Conservation (phyloP, 2,797 vertebrate species). For the Melanotaenia boesemani region DNA sequence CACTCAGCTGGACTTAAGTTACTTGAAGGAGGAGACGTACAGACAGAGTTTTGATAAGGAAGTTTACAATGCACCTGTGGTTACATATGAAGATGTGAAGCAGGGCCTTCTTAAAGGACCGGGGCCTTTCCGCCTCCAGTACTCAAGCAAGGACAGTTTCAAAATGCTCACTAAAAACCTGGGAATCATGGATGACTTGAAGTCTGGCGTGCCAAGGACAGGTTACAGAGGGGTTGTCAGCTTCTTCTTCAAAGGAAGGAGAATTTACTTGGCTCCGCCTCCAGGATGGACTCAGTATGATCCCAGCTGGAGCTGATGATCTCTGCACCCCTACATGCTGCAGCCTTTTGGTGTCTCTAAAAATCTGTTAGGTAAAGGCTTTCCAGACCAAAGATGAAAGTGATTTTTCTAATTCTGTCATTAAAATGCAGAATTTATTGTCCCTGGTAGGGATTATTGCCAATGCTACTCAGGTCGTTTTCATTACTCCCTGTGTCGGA, state of each 20-base stretch:
- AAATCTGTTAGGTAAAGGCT: slow-evolving; percentile 6
- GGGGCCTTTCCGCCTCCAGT: slow-evolving; percentile 89
- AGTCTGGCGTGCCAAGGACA: slow-evolving; percentile 92
- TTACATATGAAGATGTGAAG: slow-evolving; percentile 86
- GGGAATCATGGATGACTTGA: slow-evolving; percentile 95
- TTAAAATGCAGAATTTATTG: slow-evolving; percentile 30
- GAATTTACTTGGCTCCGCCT: slow-evolving; percentile 90
- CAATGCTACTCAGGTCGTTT: slow-evolving; percentile 75
- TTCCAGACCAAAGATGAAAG: slow-evolving; percentile 69
- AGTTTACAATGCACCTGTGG: slow-evolving; percentile 84
- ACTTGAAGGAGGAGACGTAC: slow-evolving; percentile 87
- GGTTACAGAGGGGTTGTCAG: slow-evolving; percentile 93
- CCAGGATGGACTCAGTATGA: slow-evolving; percentile 91
- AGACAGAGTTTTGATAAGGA: slow-evolving; percentile 82
- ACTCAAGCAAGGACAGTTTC: slow-evolving; percentile 89
- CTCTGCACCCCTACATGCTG: background rate
- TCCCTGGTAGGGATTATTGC: slow-evolving; percentile 39
- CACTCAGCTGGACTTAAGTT: slow-evolving; percentile 88
- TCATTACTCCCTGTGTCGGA: slow-evolving; percentile 44
- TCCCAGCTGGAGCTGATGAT: slow-evolving; percentile 88
- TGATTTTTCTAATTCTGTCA: slow-evolving; percentile 26
- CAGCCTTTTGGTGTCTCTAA: slow-evolving; percentile 21
- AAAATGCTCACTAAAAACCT: slow-evolving; percentile 90
- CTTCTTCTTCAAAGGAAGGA: slow-evolving; percentile 87
- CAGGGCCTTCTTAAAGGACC: slow-evolving; percentile 74